Percentiles rank a stretch among this genome's conserved stretches.
Conservation (phyloP, 1,140 invertebrate species). For the Andricus grossulariae region DNA sequence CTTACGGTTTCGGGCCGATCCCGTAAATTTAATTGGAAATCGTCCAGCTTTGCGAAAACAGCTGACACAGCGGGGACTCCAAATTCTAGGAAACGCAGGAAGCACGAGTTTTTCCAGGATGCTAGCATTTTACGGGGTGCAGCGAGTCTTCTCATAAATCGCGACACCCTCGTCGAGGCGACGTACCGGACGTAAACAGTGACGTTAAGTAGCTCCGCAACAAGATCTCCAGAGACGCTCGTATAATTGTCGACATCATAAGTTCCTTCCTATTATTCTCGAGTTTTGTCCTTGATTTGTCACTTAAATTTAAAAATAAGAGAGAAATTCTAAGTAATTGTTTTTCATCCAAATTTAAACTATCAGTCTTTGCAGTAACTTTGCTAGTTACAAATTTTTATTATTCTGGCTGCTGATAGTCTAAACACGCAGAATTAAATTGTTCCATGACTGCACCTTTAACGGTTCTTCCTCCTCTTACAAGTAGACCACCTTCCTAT, state of each 20-base stretch:
- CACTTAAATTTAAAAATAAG: slow-evolving; percentile 22
- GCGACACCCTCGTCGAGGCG: slow-evolving; percentile 45
- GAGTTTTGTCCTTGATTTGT: slow-evolving; percentile 31
- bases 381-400: too few relatives aligned
- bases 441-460: too few relatives aligned
- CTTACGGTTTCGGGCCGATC: slow-evolving; percentile 16
- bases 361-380: neutral
- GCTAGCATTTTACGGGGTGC: slow-evolving; percentile 36
- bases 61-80: slow-evolving; percentile 38
- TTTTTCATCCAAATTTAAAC: neutral
- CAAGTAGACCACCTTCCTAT: too few relatives aligned
- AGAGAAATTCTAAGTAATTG: neutral
- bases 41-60: slow-evolving; percentile 44
- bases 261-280: slow-evolving; percentile 45
- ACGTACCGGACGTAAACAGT: slow-evolving; percentile 53
- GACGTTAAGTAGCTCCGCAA: slow-evolving; percentile 58
- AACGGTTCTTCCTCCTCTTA: too few relatives aligned
- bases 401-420: too few relatives aligned
- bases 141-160: slow-evolving; percentile 51
- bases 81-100: slow-evolving; percentile 38
- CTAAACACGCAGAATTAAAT: too few relatives aligned
- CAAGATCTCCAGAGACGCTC: slow-evolving; percentile 49
- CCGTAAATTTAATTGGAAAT: slow-evolving; percentile 46
- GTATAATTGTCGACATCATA: slow-evolving; percentile 54
- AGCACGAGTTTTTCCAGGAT: slow-evolving; percentile 47